Percentiles rank a stretch among this genome's conserved stretches.
Conservation (phyloP, 2,797 vertebrate species). For the Oreortyx pictus region DNA sequence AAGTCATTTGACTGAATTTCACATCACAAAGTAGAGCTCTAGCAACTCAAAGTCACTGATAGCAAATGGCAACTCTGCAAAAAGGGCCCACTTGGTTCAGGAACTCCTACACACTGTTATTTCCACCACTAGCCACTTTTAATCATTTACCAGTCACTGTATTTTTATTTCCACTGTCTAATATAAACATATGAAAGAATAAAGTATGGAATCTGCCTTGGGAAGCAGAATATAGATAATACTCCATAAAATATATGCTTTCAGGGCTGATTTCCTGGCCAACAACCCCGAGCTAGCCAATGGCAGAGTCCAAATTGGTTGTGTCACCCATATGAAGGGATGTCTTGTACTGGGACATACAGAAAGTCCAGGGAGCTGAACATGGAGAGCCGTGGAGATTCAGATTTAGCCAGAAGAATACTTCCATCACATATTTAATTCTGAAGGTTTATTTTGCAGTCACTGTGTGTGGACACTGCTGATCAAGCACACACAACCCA, state of each 20-base stretch:
- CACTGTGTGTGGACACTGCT: background rate
- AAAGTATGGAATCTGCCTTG: background rate
- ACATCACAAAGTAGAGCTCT: background rate
- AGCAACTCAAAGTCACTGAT: background rate
- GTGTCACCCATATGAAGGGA: fast-evolving
- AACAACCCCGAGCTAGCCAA: fast-evolving
- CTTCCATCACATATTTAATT: background rate
- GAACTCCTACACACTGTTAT: background rate
- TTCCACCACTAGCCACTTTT: background rate
- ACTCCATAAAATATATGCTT: fast-evolving
- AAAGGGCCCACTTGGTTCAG: background rate
- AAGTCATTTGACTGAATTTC: conserved; percentile 26
- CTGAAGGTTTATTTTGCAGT: conserved; percentile 43
- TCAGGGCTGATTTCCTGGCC: background rate
- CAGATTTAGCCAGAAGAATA: background rate
- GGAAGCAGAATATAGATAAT: background rate
- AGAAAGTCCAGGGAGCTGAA: background rate
- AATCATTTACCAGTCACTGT: background rate
- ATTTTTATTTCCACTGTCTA: background rate
- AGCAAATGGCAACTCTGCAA: background rate
- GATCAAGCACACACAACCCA: background rate
- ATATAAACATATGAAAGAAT: background rate
- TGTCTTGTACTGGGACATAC: background rate
- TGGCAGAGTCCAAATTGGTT: background rate
- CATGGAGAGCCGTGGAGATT: background rate